These are phyloP conservation scores for Eupeodes latifasciatus DNA, from an alignment of 2,888 invertebrate species.

Conservation along the genomic window DNA sequence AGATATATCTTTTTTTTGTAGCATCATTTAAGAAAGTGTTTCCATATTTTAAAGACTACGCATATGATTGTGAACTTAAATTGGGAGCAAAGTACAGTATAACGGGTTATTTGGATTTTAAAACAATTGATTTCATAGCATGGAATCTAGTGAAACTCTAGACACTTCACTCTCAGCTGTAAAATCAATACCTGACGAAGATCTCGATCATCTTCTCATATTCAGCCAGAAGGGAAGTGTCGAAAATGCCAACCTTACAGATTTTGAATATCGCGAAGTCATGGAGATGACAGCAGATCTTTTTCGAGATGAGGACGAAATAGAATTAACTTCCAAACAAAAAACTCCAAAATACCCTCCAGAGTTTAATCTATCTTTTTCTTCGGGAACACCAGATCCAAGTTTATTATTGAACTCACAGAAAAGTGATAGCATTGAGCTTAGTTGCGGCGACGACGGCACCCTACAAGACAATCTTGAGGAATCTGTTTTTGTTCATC, in stretches of 20 bases:
- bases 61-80: conserved; percentile 80
- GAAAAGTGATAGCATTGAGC: conserved; percentile 18
- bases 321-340: background rate
- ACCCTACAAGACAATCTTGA: background rate
- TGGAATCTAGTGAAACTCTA: conserved; percentile 80
- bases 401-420: conserved; percentile 37
- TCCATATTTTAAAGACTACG: conserved; percentile 77
- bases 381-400: conserved; percentile 22
- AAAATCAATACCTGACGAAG: conserved; percentile 70
- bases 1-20: background rate
- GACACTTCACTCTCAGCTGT: conserved; percentile 61
- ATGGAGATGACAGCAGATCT: conserved; percentile 46
- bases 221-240: conserved; percentile 33
- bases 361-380: conserved; percentile 55
- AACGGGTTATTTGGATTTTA: conserved; percentile 80
- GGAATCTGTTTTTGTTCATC: conserved; percentile 44
- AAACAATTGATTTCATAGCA: conserved; percentile 80
- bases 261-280: conserved; percentile 50
- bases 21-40: background rate
- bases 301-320: conserved; percentile 2
- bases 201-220: conserved; percentile 78
- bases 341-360: conserved; percentile 47
- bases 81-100: conserved; percentile 81
- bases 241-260: background rate
- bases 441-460: background rate